Percentiles rank a stretch among this genome's conserved stretches.
Conservation (phyloP, 2,113 vertebrate genomes). For the Suricata suricatta region DNA sequence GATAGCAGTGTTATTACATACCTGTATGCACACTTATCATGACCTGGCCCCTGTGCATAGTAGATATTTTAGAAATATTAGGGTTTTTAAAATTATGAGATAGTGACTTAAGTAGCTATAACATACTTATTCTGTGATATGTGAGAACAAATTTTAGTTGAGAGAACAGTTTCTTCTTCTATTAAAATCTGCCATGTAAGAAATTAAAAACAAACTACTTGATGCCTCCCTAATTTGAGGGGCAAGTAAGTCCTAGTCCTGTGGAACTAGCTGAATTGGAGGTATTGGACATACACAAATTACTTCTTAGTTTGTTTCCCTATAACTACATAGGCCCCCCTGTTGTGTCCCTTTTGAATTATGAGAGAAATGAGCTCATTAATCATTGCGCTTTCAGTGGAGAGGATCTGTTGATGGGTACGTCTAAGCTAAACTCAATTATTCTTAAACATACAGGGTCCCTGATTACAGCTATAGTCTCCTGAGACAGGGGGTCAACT, state of each 20-base stretch:
- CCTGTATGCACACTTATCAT: background rate
- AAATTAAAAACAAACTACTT: background rate
- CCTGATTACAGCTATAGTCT: background rate
- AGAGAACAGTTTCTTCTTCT: background rate
- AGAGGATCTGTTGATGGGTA: background rate
- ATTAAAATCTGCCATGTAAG: background rate
- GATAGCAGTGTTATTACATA: background rate
- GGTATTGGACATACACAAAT: background rate
- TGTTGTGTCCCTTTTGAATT: constrained; percentile 38
- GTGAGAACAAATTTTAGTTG: background rate
- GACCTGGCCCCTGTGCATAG: background rate
- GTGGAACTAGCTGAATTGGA: background rate
- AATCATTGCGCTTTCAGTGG: constrained; percentile 35
- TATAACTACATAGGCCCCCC: background rate
- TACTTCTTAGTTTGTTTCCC: background rate
- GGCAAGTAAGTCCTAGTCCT: background rate
- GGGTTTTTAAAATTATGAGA: background rate
- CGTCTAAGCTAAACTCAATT: background rate
- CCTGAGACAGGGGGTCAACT: background rate
- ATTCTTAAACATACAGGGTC: background rate
- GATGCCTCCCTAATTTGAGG: background rate
- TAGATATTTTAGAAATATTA: background rate
- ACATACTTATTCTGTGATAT: background rate
- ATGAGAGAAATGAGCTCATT: constrained; percentile 46
- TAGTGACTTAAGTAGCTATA: background rate